Conservation (phyloP, 2,888 invertebrate genomes). For the Ochlodes sylvanus region DNA sequence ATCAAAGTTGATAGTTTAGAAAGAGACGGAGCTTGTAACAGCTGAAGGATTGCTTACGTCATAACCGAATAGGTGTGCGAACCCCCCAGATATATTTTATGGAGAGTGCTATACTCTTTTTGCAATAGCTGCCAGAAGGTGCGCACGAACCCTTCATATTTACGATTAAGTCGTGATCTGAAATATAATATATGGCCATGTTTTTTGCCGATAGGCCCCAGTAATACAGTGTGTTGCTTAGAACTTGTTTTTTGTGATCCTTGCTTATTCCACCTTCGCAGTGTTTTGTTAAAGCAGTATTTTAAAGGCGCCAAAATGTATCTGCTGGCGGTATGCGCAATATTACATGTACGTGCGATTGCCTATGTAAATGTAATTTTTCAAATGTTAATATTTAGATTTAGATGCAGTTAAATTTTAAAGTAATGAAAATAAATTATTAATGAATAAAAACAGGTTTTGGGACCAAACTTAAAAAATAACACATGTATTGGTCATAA, state of each 20-base stretch:
- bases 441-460: too few species aligned
- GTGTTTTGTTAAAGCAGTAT: constrained; percentile 23
- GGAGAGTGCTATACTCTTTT: constrained; percentile 80
- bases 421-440: too few species aligned
- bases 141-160: constrained; percentile 83
- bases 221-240: constrained; percentile 59
- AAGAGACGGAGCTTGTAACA: constrained; percentile 7
- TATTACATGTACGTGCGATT: constrained; percentile 12
- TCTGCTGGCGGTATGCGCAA: background rate
- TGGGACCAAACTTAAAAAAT: too few species aligned
- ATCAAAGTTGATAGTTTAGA: background rate
- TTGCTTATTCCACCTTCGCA: constrained; percentile 28
- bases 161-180: constrained; percentile 84
- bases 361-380: too few species aligned
- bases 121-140: constrained; percentile 83
- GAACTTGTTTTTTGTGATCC: constrained; percentile 41
- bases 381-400: too few species aligned
- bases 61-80: constrained; percentile 50
- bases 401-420: too few species aligned
- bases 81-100: constrained; percentile 80
- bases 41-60: constrained; percentile 18
- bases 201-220: constrained; percentile 75
- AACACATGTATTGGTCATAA: too few species aligned
- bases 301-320: background rate
- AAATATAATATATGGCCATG: constrained; percentile 76